Percentiles rank a stretch among this genome's conserved stretches.
Evolutionary conservation across 2,888 invertebrate genomes (phyloP).

Genomic region (Heliconius charithonia): DNA sequence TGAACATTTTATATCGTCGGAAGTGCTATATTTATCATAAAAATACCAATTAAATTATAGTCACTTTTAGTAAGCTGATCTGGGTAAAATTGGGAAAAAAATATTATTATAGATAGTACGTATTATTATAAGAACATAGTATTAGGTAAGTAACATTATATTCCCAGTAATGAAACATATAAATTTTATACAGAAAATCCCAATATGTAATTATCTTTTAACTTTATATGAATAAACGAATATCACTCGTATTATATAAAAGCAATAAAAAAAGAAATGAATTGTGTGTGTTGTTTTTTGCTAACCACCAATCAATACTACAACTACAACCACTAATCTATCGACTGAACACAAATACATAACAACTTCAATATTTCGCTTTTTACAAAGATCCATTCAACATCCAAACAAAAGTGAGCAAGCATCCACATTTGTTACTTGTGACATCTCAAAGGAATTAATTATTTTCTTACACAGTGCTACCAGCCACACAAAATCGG

Average conservation of each 20-base stretch:
- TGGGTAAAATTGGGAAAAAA: too few relatives aligned
- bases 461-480: conserved; percentile 44
- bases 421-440: conserved; percentile 30
- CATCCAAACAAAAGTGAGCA: conserved; percentile 39
- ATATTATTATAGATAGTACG: too few relatives aligned
- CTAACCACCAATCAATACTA: background rate
- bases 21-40: too few relatives aligned
- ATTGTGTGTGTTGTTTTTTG: background rate
- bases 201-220: too few relatives aligned
- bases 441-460: conserved; percentile 45
- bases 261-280: background rate
- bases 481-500: conserved; percentile 53
- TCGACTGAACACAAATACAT: background rate
- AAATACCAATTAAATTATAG: too few relatives aligned
- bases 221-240: background rate
- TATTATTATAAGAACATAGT: too few relatives aligned
- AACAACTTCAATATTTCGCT: background rate
- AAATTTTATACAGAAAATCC: too few relatives aligned
- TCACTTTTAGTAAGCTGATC: too few relatives aligned
- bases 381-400: conserved; percentile 31
- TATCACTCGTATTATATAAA: background rate
- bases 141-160: too few relatives aligned
- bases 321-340: background rate
- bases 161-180: too few relatives aligned
- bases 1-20: too few relatives aligned